A percentile compares a stretch with the other conserved stretches of the same genome.
These are phyloP conservation scores for Falco punctatus DNA, from an alignment of 2,113 vertebrate genomes.

Conservation along the genomic window DNA sequence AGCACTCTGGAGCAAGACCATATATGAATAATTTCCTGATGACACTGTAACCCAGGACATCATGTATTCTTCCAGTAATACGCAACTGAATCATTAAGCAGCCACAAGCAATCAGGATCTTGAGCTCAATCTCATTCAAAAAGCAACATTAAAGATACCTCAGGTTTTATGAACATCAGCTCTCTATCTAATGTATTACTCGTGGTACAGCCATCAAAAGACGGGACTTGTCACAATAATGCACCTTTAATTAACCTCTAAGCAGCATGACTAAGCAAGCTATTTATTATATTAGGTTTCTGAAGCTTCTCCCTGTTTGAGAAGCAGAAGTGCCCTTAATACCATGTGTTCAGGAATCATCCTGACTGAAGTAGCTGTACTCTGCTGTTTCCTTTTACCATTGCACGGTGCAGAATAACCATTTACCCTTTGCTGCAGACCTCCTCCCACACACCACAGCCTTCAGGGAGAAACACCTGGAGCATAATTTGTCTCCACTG, in stretches of 20 bases:
- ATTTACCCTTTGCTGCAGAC: not conserved
- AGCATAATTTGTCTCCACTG: not conserved
- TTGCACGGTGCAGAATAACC: not conserved
- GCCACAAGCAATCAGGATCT: not conserved
- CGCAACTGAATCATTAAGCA: not conserved
- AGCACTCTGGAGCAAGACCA: not conserved
- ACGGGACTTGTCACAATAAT: not conserved
- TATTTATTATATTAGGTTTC: not conserved
- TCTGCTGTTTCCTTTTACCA: not conserved
- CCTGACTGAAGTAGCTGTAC: not conserved
- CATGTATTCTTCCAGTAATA: not conserved
- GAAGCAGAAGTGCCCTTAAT: not conserved
- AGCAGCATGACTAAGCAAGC: conserved; percentile 38
- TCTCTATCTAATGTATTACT: not conserved
- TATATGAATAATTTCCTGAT: not conserved
- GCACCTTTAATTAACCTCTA: not conserved
- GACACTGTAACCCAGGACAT: not conserved
- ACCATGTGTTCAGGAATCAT: not conserved
- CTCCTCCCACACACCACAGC: not conserved
- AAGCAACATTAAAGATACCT: not conserved
- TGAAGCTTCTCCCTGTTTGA: not conserved
- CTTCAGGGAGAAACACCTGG: not conserved
- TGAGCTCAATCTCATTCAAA: not conserved
- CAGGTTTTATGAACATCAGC: too few species aligned
- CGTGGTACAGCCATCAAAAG: not conserved